These are phyloP conservation scores for Meiosimyza decipiens DNA, from an alignment of 2,888 invertebrate species.

Conservation along the genomic window DNA sequence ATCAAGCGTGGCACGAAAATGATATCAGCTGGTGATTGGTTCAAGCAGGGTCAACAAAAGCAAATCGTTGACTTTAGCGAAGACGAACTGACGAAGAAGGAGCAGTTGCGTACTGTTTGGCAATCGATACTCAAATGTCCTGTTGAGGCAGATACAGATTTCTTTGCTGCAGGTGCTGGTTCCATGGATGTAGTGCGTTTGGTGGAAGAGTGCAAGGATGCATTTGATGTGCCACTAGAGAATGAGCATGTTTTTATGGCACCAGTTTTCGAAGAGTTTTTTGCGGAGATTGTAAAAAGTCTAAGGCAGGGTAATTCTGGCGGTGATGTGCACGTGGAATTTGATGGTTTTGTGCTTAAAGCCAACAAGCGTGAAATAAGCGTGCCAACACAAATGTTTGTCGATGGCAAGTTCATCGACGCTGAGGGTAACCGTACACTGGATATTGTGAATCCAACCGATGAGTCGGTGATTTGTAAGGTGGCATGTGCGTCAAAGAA, in stretches of 20 bases:
- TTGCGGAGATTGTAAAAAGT: conserved; percentile 74
- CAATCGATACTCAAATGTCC: conserved; percentile 82
- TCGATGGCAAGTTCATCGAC: conserved; percentile 89
- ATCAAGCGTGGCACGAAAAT: conserved; percentile 83
- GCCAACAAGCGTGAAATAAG: conserved; percentile 86
- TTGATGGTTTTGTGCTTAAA: conserved; percentile 79
- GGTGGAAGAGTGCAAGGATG: conserved; percentile 91
- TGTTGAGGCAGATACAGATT: conserved; percentile 84
- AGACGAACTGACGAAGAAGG: conserved; percentile 78
- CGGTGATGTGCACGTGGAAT: conserved; percentile 68
- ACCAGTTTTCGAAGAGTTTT: conserved; percentile 87
- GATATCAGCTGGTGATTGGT: conserved; percentile 84
- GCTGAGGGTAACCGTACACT: conserved; percentile 75
- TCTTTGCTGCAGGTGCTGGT: conserved; percentile 94
- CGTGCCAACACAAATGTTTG: conserved; percentile 91
- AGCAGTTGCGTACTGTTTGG: conserved; percentile 80
- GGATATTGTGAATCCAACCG: conserved; percentile 83
- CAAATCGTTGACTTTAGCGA: conserved; percentile 74
- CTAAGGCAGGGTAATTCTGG: conserved; percentile 71
- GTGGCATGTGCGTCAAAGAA: conserved; percentile 78
- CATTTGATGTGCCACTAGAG: conserved; percentile 79
- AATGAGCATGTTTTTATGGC: conserved; percentile 95
- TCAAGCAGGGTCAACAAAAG: conserved; percentile 69
- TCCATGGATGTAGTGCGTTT: conserved; percentile 95
- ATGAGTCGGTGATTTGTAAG: conserved; percentile 82